A percentile compares a stretch with the other conserved stretches of the same genome.
These are phyloP conservation scores for Ferrisia virgata DNA, from an alignment of 2,888 invertebrate genomes.

Conservation along the genomic window DNA sequence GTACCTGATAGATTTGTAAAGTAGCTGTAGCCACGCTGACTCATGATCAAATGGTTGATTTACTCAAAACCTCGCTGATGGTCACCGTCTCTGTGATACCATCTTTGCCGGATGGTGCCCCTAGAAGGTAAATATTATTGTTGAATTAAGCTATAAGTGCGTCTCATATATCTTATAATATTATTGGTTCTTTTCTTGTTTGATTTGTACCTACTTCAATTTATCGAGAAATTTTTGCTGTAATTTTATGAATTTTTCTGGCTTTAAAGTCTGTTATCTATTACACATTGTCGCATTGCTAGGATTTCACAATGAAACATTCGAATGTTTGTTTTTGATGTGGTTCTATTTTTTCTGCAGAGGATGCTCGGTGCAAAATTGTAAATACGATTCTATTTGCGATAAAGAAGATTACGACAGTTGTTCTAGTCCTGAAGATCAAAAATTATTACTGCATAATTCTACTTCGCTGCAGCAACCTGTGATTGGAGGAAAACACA, in stretches of 20 bases:
- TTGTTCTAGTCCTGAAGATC: slow-evolving; percentile 57
- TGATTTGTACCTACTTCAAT: too few relatives aligned
- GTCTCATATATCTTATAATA: too few relatives aligned
- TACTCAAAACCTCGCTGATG: slow-evolving; percentile 81
- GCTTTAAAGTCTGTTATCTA: too few relatives aligned
- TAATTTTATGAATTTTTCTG: too few relatives aligned
- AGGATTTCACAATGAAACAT: not conserved
- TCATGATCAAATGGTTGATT: slow-evolving; percentile 89
- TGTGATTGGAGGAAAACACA: slow-evolving; percentile 60
- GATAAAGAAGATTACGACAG: slow-evolving; percentile 70
- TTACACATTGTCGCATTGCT: too few relatives aligned
- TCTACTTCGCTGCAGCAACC: slow-evolving; percentile 56
- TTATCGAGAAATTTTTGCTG: too few relatives aligned
- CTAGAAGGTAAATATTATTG: slow-evolving; percentile 58
- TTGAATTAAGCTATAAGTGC: too few relatives aligned
- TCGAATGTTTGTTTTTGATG: not conserved
- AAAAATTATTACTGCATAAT: slow-evolving; percentile 48
- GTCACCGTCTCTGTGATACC: slow-evolving; percentile 81
- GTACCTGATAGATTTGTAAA: slow-evolving; percentile 64
- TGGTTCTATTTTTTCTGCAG: slow-evolving; percentile 52
- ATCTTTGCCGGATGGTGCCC: slow-evolving; percentile 66
- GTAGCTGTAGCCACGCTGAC: slow-evolving; percentile 83
- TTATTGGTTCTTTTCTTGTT: too few relatives aligned
- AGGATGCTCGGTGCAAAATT: slow-evolving; percentile 64
- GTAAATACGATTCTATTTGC: slow-evolving; percentile 62